Base-by-base conservation (phyloP, 2,888 invertebrate genomes). In the Latrodectus hesperus region DNA sequence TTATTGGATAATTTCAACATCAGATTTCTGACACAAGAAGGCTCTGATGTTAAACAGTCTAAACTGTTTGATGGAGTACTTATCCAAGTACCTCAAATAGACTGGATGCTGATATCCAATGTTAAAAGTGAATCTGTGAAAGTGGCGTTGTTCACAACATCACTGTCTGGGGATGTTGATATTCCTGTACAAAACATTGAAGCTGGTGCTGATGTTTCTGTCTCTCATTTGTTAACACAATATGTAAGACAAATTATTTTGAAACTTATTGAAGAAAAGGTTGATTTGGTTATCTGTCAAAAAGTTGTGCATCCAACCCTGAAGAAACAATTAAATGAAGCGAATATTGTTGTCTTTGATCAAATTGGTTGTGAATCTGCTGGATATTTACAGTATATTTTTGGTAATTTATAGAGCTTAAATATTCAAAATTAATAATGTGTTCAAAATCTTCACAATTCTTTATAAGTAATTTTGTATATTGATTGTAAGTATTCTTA, bases 221-320 rank as follows among this genome's bases (percentile, higher is more conserved):
- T 75, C 5, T 67, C 65, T n/a, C 67, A 82, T 22, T 12, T 49
- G 9, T 14, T 52, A 10, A 17, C 82, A 17, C 38, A 55, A 10
- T n/a, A 49, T 60, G 16, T 82, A 38, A 67, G 68, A 14, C 26
- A 17, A 9, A 12, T 68, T 11, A 14, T 73, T 68, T 9, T 53
- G 17, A 64, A 73, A 17, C 8, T 82, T 5, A 74, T 88, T 26
- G 9, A 11, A 22, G 53, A 71, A 9, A 51, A 22, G 26, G 55
- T 73, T 26, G 10, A 84, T 52, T 53, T 80, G 38, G 17, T 88
- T 17, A 65, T 79, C 17, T 88, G 88, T 16, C 88, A 88, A 65
- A 88, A 84, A 72, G 84, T 88, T 53, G 72, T 88, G 11, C 84
- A 88, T 26, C 88, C 88, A 64, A 52, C 64, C 22, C n/a, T 88